These are phyloP conservation scores for Zaprionus camerounensis DNA, from an alignment of 1,140 invertebrate genomes.

Conservation along the genomic window DNA sequence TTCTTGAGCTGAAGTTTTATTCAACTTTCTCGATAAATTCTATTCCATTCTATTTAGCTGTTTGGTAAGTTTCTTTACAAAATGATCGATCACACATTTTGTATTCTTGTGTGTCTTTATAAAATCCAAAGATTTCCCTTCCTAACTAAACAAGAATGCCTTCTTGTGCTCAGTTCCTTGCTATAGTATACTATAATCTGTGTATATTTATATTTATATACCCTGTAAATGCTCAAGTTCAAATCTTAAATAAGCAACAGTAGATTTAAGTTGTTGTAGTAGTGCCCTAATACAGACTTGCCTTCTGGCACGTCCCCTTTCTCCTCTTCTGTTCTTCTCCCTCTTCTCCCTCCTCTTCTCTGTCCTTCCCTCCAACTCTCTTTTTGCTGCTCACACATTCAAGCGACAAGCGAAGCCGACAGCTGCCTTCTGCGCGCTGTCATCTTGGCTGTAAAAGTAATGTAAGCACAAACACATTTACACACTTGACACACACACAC, in stretches of 20 bases:
- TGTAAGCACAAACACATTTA: conserved; percentile 31
- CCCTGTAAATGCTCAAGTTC: background rate
- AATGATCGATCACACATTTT: too few species aligned
- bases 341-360: background rate
- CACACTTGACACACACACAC: conserved; percentile 31
- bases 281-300: background rate
- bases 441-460: conserved; percentile 41
- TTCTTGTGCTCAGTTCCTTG: background rate
- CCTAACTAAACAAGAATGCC: background rate
- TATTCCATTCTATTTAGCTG: too few species aligned
- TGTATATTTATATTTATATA: background rate
- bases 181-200: background rate
- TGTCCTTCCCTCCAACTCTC: background rate
- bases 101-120: too few species aligned
- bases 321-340: too few species aligned
- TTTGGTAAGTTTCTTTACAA: too few species aligned
- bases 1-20: too few species aligned
- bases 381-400: background rate
- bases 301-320: background rate
- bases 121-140: too few species aligned
- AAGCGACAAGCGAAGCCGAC: conserved; percentile 20
- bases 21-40: too few species aligned
- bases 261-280: background rate
- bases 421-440: conserved; percentile 23
- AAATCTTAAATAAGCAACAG: background rate